Conservation (phyloP, 2,113 vertebrate genomes). For the Phaethornis superciliosus region DNA sequence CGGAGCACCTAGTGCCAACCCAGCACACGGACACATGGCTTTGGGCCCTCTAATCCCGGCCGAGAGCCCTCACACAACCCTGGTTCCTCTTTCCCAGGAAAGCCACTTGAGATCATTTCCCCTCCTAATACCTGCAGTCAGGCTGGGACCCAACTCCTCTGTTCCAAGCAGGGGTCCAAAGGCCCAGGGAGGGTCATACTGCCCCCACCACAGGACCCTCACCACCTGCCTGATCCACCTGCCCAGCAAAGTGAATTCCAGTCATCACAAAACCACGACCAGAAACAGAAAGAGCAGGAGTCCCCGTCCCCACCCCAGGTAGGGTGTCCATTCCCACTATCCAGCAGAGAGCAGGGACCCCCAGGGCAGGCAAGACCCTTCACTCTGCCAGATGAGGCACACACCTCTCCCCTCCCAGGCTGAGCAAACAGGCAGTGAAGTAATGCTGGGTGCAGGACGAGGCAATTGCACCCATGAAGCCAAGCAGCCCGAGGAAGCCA, state of each 20-base stretch:
- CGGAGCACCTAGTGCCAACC: neutral
- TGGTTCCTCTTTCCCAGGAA: neutral
- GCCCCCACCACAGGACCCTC: neutral
- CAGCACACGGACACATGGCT: accelerated
- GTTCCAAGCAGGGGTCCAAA: neutral
- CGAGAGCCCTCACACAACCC: accelerated
- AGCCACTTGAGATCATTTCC: neutral
- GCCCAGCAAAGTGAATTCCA: no score
- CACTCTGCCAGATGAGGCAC: neutral
- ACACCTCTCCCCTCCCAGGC: neutral
- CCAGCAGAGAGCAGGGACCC: neutral
- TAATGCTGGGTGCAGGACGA: neutral
- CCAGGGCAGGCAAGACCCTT: neutral
- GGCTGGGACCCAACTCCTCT: neutral
- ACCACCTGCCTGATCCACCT: accelerated
- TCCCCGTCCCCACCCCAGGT: accelerated
- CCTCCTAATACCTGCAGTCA: neutral
- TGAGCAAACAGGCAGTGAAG: neutral
- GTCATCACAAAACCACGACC: accelerated
- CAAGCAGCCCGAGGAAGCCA: accelerated
- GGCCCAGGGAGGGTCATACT: neutral
- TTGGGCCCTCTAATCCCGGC: accelerated
- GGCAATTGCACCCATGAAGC: neutral
- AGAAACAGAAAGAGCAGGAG: neutral
- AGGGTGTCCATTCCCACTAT: no score